phyloP scores from a whole-genome alignment of 2,797 vertebrate species.

The Champsocephalus esox region DNA sequence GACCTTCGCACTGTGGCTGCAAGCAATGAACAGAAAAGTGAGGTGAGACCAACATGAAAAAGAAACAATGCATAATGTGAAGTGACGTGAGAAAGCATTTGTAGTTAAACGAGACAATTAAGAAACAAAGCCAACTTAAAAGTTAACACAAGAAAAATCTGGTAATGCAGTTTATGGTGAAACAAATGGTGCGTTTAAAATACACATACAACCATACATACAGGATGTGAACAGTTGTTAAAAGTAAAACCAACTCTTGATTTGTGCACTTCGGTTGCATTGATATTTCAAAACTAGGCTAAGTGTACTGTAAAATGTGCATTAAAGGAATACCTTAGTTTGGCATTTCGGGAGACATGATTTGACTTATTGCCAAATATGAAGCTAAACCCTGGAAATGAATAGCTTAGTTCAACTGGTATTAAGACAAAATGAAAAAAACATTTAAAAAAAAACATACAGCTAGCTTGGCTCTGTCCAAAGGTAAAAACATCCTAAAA shows the following conservation, averaged over 20 bases:
- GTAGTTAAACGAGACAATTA: constrained; percentile 43
- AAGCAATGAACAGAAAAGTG: constrained; percentile 93
- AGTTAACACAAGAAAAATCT: constrained; percentile 25
- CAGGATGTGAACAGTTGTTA: constrained; percentile 29
- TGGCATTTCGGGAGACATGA: not conserved
- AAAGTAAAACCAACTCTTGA: constrained; percentile 50
- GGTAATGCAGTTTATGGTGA: constrained; percentile 46
- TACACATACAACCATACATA: constrained; percentile 10
- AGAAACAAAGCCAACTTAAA: constrained; percentile 42
- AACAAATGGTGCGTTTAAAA: constrained; percentile 31
- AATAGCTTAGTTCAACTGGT: not conserved
- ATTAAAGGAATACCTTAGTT: not conserved
- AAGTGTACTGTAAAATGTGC: not conserved
- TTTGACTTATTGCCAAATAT: not conserved
- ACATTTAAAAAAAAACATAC: not conserved
- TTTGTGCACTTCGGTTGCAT: not conserved
- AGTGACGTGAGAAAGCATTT: constrained; percentile 64
- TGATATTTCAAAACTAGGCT: no score
- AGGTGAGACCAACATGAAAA: constrained; percentile 81
- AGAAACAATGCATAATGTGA: constrained; percentile 72
- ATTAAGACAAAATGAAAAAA: not conserved
- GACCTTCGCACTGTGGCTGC: constrained; percentile 93
- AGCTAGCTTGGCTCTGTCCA: not conserved
- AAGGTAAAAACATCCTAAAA: not conserved
- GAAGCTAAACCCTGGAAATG: not conserved